These are phyloP conservation scores for Aquatica leii DNA, from an alignment of 2,888 invertebrate species.

Conservation along the genomic window DNA sequence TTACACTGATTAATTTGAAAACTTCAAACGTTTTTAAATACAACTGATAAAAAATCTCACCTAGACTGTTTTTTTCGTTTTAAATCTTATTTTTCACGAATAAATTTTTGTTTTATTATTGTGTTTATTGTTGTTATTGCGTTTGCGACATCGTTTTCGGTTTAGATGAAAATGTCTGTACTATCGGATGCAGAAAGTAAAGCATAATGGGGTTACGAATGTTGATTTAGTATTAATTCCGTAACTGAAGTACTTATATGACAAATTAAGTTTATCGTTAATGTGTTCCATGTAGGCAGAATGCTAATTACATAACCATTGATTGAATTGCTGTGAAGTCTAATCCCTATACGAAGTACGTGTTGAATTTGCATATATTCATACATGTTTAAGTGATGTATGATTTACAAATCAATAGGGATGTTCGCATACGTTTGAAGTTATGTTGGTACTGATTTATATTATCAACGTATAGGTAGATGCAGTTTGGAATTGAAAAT, in stretches of 20 bases:
- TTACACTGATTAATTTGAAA: slow-evolving; percentile 11
- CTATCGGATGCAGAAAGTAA: too few species aligned
- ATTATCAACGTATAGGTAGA: slow-evolving; percentile 16
- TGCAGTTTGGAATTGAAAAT: slow-evolving; percentile 17
- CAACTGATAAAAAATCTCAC: background rate
- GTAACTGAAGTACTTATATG: slow-evolving; percentile 4
- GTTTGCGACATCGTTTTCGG: too few species aligned
- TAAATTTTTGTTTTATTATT: too few species aligned
- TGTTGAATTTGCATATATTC: slow-evolving; percentile 23
- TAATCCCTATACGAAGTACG: slow-evolving; percentile 20
- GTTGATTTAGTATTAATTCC: slow-evolving; percentile 1
- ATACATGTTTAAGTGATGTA: slow-evolving; percentile 23
- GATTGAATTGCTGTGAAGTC: slow-evolving; percentile 20
- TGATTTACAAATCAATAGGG: slow-evolving; percentile 8
- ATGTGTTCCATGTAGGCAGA: slow-evolving; percentile 1
- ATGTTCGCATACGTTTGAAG: slow-evolving; percentile 12
- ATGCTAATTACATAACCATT: slow-evolving; percentile 19
- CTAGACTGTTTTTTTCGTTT: too few species aligned
- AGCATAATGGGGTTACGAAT: too few species aligned
- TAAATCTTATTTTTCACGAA: too few species aligned
- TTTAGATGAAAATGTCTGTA: too few species aligned
- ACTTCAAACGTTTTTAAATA: slow-evolving; percentile 12
- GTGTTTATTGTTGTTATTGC: too few species aligned
- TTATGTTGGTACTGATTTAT: slow-evolving; percentile 9
- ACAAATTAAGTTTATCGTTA: slow-evolving; percentile 11